A percentile compares a stretch with the other conserved stretches of the same genome.
Evolutionary conservation across 2,888 invertebrate species (phyloP).

Genomic region (Taenaris catops): DNA sequence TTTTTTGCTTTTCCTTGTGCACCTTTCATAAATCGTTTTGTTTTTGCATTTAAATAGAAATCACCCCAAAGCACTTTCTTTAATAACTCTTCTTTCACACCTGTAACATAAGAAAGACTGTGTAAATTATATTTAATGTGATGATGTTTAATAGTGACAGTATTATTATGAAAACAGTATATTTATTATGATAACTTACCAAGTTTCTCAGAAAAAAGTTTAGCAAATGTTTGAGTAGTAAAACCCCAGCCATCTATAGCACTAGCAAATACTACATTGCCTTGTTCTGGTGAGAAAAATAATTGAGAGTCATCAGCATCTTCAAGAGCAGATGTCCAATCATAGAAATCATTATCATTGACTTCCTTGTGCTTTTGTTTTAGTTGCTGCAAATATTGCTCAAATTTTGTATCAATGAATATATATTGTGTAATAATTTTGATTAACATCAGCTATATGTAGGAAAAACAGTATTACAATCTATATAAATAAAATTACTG

Average conservation of each 20-base stretch:
- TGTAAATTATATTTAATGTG: too few species aligned
- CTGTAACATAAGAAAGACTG: too few species aligned
- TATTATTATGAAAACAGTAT: too few species aligned
- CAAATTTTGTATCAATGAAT: too few species aligned
- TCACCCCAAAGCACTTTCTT: constrained; percentile 96
- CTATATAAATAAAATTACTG: too few species aligned
- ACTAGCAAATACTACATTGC: constrained; percentile 98
- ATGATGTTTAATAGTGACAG: too few species aligned
- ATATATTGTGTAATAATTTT: too few species aligned
- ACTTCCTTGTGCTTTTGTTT: constrained; percentile 41
- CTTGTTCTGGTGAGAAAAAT: constrained; percentile 96
- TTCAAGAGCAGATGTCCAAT: constrained; percentile 90
- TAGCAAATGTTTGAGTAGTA: constrained; percentile 90
- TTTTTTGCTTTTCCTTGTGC: constrained; percentile 96
- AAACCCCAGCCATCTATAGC: constrained; percentile 96
- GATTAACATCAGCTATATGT: too few species aligned
- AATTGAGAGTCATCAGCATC: constrained; percentile 91
- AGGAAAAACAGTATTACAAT: too few species aligned
- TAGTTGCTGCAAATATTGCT: constrained; percentile 38
- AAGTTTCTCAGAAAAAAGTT: constrained; percentile 86
- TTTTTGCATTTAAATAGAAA: constrained; percentile 91
- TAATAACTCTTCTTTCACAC: constrained; percentile 85
- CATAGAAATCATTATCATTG: constrained; percentile 73
- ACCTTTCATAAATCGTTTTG: constrained; percentile 90
- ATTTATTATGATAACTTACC: constrained; percentile 58